A percentile compares a stretch with the other conserved stretches of the same genome.
These are phyloP conservation scores for Amazona vittata DNA, from an alignment of 2,113 vertebrate species.

Conservation along the genomic window DNA sequence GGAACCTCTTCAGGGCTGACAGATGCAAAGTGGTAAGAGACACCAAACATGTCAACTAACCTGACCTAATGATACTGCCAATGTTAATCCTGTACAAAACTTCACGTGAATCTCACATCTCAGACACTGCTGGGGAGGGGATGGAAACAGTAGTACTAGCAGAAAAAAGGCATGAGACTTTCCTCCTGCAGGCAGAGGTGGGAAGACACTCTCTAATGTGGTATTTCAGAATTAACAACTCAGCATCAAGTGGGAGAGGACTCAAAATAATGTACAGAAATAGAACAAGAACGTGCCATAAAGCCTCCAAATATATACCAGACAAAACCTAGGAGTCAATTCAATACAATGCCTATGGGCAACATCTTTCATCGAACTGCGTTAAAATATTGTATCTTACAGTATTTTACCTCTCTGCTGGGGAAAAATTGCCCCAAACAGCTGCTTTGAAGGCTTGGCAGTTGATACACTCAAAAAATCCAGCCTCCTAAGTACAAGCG, in stretches of 20 bases:
- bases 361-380: not conserved
- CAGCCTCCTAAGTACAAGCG: not conserved
- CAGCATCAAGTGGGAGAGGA: not conserved
- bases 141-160: not conserved
- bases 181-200: not conserved
- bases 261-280: not conserved
- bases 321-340: not conserved
- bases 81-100: constrained; percentile 21
- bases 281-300: not conserved
- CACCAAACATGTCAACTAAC: not conserved
- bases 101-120: constrained; percentile 39
- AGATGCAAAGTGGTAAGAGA: not conserved
- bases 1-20: not conserved
- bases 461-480: not conserved
- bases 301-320: not conserved
- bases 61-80: constrained; percentile 29
- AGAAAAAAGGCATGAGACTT: not conserved
- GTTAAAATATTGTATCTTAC: not conserved
- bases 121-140: not conserved
- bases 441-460: not conserved
- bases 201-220: not conserved
- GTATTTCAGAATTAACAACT: not conserved
- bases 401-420: not conserved
- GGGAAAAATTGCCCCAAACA: not conserved
- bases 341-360: not conserved